phyloP scores from a whole-genome alignment of 37 sponge, comb jelly and placozoan genomes.

The Tethya wilhelma region DNA sequence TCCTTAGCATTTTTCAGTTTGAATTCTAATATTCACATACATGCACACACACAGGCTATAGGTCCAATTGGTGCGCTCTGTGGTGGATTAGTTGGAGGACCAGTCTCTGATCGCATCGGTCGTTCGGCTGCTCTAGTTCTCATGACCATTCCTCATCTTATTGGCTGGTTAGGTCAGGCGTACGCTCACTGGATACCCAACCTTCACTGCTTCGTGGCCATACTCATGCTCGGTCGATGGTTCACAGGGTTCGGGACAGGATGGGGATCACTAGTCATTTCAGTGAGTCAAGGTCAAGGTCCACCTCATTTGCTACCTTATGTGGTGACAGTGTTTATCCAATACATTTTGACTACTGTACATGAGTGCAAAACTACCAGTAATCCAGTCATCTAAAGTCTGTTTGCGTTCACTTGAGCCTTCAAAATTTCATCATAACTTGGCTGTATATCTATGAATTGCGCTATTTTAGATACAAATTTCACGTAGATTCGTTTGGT shows the following conservation, averaged over 20 bases:
- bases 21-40: no score
- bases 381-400: no score
- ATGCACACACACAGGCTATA: no score
- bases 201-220: neutral
- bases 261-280: conserved; percentile 2
- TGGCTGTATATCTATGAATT: no score
- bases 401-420: no score
- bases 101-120: conserved; percentile 14
- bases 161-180: conserved; percentile 25
- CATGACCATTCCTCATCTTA: conserved; percentile 7
- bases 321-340: no score
- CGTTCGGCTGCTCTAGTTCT: conserved; percentile 13
- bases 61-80: conserved; percentile 37
- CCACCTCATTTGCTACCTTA: neutral
- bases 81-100: conserved; percentile 28
- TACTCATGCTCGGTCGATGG: conserved; percentile 23
- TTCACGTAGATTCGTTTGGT: no score
- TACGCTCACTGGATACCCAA: neutral
- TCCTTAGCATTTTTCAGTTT: no score
- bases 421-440: no score
- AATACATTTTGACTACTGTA: no score
- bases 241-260: conserved; percentile 33
- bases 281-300: neutral
- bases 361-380: no score
- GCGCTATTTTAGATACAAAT: no score